Percentiles rank a stretch among this genome's conserved stretches.
These are phyloP conservation scores for Phrynosoma platyrhinos DNA, from an alignment of 2,113 vertebrate genomes.

Conservation along the genomic window DNA sequence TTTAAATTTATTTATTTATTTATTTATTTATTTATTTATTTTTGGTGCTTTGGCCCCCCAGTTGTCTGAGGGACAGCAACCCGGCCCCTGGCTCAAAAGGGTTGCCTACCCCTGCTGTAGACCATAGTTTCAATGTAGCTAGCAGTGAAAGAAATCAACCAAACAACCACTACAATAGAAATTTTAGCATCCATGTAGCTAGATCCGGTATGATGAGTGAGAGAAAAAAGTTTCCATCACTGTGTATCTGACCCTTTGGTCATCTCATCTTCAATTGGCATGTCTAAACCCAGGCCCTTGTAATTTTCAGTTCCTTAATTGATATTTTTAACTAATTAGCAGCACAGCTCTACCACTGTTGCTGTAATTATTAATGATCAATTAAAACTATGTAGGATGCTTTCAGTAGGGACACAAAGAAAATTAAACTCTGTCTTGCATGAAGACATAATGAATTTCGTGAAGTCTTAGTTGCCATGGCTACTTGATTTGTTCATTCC, in stretches of 20 bases:
- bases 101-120: no score
- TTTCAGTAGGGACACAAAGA: constrained; percentile 40
- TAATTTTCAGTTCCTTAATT: constrained; percentile 45
- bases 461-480: constrained; percentile 28
- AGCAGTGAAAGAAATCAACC: neutral
- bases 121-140: neutral
- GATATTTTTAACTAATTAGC: constrained; percentile 44
- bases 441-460: constrained; percentile 31
- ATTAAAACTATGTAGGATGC: constrained; percentile 54
- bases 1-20: no score
- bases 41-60: no score
- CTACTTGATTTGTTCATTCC: constrained; percentile 25
- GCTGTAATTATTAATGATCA: constrained; percentile 39
- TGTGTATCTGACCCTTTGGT: constrained; percentile 8
- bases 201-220: constrained; percentile 36
- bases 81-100: no score
- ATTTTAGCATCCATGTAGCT: neutral
- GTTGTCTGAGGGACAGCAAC: no score
- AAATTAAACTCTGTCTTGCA: constrained; percentile 34
- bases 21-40: no score
- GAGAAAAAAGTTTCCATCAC: constrained; percentile 17
- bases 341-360: neutral
- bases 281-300: constrained; percentile 31
- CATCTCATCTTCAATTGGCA: constrained; percentile 33
- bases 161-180: neutral